Evolutionary conservation across 2,113 vertebrate species (phyloP), one percentile per base, ranked within the genome.

Genomic region (Peromyscus maniculatus): DNA sequence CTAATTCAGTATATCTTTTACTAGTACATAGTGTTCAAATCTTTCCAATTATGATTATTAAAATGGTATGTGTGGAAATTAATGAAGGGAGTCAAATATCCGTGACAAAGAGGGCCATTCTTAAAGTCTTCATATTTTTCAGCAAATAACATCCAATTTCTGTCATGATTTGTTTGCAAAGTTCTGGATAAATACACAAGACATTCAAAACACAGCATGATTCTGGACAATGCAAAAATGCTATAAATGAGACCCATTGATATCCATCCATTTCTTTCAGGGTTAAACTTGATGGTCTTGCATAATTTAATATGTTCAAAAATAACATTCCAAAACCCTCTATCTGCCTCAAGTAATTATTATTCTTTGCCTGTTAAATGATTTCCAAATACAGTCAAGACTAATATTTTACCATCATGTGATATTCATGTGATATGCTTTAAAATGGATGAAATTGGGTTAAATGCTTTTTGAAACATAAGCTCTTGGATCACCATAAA

Each of bases 41-140:
- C 11, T 87, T 87, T 89, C 94, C 12, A 64, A 67, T 13, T 59
- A 69, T 79, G 5, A 92, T 92, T 96, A 13, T 36, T 66, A 93
- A 87, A 89, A 31, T 39, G 10, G 7, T 10, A 10, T 49, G 1
- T 0, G 0, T 21, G 62, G 24, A 39, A 86, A 90, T 72, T 87
- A 67, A 74, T 15, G 52, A 15, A 96, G 55, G 39, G 3, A 75
- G 74, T 69, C 49, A 95, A 80, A 36, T 5, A 86, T 8, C 17
- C 46, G 33, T 66, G 12, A 91, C 66, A 59, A 94, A 59, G 33
- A 75, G 16, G 3, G 1, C 0, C 15, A 43, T 75, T 52, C 22
- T 92, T 5, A 89, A 2, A 91, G 33, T 5, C 80, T 57, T 94
- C 59, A 24, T 17, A 57, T 71, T 94, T 96, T 79, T 52, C 11